Evolutionary conservation across 2,888 invertebrate species (phyloP).

Genomic region (Beris chalybata): DNA sequence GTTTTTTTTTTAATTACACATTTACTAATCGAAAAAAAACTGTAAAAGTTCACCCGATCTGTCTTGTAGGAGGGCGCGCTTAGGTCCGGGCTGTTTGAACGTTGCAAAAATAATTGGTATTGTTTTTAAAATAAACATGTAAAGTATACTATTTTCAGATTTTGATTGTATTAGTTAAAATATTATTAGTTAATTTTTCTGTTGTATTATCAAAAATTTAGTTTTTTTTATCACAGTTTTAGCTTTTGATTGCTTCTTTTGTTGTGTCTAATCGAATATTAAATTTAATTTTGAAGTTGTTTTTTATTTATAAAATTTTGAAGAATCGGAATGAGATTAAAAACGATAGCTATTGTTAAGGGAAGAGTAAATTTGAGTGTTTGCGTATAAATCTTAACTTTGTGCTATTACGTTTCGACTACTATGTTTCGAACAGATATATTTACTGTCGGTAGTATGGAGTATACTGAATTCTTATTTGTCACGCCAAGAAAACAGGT

Average conservation of each 20-base stretch:
- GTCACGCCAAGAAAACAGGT: no score
- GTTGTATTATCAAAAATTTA: neutral
- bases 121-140: neutral
- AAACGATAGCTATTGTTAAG: neutral
- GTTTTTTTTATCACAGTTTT: conserved; percentile 36
- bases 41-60: conserved; percentile 35
- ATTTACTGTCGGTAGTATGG: no score
- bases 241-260: conserved; percentile 36
- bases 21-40: conserved; percentile 8
- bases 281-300: conserved; percentile 3
- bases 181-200: conserved; percentile 21
- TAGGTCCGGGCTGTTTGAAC: conserved; percentile 28
- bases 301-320: neutral
- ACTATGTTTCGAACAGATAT: no score
- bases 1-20: neutral
- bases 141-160: conserved; percentile 5
- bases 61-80: conserved; percentile 38
- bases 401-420: no score
- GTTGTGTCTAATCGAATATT: conserved; percentile 8
- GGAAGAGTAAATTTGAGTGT: neutral
- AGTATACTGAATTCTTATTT: no score
- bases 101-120: conserved; percentile 1
- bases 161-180: conserved; percentile 23
- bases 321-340: neutral
- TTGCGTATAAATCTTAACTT: no score